A percentile compares a stretch with the other conserved stretches of the same genome.
Conservation (phyloP, 2,113 vertebrate species). For the Ceyx cyanopectus region DNA sequence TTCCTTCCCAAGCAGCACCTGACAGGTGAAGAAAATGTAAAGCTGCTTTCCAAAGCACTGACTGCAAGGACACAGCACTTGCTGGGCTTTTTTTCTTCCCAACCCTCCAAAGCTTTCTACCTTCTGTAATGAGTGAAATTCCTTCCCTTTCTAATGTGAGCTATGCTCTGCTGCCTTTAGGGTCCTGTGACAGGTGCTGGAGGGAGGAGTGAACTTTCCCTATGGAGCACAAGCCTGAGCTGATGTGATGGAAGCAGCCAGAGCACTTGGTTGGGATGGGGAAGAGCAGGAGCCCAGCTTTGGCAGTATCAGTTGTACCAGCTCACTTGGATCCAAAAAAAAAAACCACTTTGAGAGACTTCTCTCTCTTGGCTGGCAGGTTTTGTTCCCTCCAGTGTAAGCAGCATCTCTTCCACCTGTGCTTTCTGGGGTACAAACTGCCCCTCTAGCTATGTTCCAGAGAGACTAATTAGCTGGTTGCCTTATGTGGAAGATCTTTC, state of each 20-base stretch:
- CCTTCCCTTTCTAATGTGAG: not conserved
- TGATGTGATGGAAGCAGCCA: not conserved
- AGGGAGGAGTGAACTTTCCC: not conserved
- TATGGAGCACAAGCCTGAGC: accelerated
- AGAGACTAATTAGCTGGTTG: conserved; percentile 9
- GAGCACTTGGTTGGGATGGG: not conserved
- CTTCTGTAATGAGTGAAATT: not conserved
- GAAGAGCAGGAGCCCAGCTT: not conserved
- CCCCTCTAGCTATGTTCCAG: conserved; percentile 23
- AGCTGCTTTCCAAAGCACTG: not conserved
- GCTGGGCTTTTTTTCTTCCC: not conserved
- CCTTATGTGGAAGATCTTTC: not conserved
- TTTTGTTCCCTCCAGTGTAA: not conserved
- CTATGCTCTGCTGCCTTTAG: not conserved
- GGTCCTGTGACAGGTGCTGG: not conserved
- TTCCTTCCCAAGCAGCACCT: not conserved
- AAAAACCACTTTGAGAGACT: not conserved
- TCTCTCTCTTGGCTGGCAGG: not conserved
- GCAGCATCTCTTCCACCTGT: not conserved
- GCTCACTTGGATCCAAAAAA: not conserved
- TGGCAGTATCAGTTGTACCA: not conserved
- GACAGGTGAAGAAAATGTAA: not conserved
- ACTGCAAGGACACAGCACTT: not conserved
- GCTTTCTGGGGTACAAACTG: not conserved
- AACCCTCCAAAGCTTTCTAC: not conserved